These are phyloP conservation scores for Tachysurus vachellii DNA, from an alignment of 2,113 vertebrate species.

Conservation along the genomic window DNA sequence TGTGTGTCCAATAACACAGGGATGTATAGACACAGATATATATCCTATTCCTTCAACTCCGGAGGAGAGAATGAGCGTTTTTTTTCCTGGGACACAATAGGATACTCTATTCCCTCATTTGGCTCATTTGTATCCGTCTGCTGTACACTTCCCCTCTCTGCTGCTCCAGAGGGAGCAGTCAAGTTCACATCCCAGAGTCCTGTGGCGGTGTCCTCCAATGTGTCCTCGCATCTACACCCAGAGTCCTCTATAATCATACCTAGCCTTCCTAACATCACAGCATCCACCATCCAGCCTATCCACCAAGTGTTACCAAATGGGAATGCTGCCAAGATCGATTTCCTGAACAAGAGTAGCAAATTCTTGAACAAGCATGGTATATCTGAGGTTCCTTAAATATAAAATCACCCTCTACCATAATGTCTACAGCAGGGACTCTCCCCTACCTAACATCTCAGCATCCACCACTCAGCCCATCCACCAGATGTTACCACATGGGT, in stretches of 20 bases:
- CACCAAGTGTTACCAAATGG: background rate
- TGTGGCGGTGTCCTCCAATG: conserved; percentile 55
- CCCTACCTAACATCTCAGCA: conserved; percentile 10
- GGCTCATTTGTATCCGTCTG: conserved; percentile 53
- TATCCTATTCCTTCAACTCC: conserved; percentile 21
- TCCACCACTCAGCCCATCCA: conserved; percentile 48
- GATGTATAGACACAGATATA: background rate
- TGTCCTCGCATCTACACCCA: conserved; percentile 65
- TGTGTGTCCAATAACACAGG: conserved; percentile 23
- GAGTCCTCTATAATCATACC: conserved; percentile 66
- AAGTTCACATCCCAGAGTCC: conserved; percentile 65
- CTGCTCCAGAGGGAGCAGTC: conserved; percentile 58
- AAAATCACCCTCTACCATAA: too few relatives aligned
- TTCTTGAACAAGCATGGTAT: background rate
- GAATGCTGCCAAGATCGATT: background rate
- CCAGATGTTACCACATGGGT: background rate
- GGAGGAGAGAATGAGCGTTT: conserved; percentile 37
- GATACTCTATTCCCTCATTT: conserved; percentile 47
- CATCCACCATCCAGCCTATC: conserved; percentile 39
- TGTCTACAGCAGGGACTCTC: conserved; percentile 55
- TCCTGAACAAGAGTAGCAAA: background rate
- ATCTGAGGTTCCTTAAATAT: background rate
- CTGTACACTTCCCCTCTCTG: conserved; percentile 33
- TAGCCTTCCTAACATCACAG: conserved; percentile 37
- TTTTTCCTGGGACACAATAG: conserved; percentile 48